Percentiles rank a stretch among this genome's conserved stretches.
phyloP scores from a whole-genome alignment of 2,888 invertebrate genomes.

The Ormia ochracea region DNA sequence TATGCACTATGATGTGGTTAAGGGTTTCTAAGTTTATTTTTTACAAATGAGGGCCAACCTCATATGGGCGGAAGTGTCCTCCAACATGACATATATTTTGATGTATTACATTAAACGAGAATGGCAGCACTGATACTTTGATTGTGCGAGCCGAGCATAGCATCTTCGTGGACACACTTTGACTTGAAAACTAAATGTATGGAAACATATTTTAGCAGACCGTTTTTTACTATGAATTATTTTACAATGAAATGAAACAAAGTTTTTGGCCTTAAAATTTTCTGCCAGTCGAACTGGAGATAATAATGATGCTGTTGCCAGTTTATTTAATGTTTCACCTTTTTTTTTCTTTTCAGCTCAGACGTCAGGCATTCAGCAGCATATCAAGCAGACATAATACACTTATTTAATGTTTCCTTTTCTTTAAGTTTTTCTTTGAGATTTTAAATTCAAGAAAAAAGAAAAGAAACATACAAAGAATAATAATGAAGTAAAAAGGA shows the following conservation, averaged over 20 bases:
- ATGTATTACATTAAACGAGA: no score
- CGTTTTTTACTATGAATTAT: conserved; percentile 6
- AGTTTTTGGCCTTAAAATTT: conserved; percentile 12
- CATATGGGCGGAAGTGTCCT: no score
- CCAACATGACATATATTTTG: no score
- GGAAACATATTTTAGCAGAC: not conserved
- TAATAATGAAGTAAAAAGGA: not conserved
- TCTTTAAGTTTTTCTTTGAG: not conserved
- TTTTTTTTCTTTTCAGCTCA: conserved; percentile 23
- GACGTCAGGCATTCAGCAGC: conserved; percentile 35
- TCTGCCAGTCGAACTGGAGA: not conserved
- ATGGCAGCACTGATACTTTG: no score
- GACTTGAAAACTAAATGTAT: not conserved
- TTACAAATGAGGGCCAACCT: no score
- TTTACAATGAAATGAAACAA: not conserved
- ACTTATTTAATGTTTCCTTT: conserved; percentile 36
- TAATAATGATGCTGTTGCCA: conserved; percentile 16
- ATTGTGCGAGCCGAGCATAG: not conserved
- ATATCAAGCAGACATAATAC: conserved; percentile 48
- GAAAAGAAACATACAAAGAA: not conserved
- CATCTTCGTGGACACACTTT: not conserved
- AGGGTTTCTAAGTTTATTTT: no score
- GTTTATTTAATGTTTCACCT: conserved; percentile 45
- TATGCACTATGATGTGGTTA: no score
- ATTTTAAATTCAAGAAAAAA: not conserved